phyloP scores from a whole-genome alignment of 2,888 invertebrate genomes.

The Belgica antarctica region DNA sequence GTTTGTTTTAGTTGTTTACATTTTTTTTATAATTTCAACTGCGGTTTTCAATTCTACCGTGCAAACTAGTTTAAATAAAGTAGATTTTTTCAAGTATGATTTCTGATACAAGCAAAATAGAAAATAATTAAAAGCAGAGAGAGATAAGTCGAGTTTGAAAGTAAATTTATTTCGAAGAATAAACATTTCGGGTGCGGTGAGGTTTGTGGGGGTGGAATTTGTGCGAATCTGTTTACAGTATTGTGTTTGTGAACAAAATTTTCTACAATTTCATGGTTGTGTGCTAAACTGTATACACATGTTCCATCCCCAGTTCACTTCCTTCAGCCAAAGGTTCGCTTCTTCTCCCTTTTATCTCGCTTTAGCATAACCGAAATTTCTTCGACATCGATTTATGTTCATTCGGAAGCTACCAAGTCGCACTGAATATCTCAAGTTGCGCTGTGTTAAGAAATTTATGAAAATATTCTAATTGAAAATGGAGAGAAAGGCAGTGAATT shows the following conservation, averaged over 20 bases:
- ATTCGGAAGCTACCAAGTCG: background rate
- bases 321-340: too few species aligned
- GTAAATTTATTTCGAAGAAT: too few species aligned
- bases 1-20: background rate
- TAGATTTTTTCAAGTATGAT: slow-evolving; percentile 9
- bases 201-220: too few species aligned
- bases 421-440: slow-evolving; percentile 1
- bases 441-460: background rate
- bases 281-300: too few species aligned
- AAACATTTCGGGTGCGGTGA: too few species aligned
- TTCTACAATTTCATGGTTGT: too few species aligned
- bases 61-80: background rate
- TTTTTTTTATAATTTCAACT: slow-evolving; percentile 10
- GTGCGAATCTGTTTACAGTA: too few species aligned
- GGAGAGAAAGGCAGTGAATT: background rate
- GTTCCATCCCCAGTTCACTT: background rate
- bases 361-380: too few species aligned
- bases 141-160: too few species aligned
- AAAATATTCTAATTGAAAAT: slow-evolving; percentile 23
- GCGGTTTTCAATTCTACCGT: slow-evolving; percentile 18
- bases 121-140: background rate
- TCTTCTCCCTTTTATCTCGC: background rate
- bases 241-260: too few species aligned
- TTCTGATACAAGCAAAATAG: background rate
- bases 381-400: slow-evolving; percentile 23